These are phyloP conservation scores for Gambusia yucatana DNA, from an alignment of 2,797 vertebrate species.

Conservation along the genomic window DNA sequence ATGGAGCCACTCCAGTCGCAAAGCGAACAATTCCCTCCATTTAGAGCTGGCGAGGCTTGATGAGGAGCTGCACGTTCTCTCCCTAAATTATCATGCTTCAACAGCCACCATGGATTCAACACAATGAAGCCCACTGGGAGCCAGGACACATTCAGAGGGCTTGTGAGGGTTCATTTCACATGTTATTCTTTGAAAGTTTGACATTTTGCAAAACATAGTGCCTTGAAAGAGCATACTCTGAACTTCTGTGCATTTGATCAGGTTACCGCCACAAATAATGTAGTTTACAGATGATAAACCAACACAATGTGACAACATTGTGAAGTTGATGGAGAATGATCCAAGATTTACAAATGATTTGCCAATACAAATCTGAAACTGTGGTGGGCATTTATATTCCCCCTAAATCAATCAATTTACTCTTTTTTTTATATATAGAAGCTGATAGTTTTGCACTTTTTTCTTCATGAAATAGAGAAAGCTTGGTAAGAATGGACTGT, in stretches of 20 bases:
- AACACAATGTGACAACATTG: neutral
- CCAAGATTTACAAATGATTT: neutral
- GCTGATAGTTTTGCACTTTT: neutral
- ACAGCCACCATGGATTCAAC: conserved; percentile 47
- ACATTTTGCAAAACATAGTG: neutral
- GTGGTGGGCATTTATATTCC: neutral
- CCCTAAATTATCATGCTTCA: conserved; percentile 66
- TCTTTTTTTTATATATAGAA: neutral
- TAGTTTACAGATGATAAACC: neutral
- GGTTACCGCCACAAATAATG: neutral
- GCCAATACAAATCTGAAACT: neutral
- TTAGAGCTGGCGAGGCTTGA: conserved; percentile 55
- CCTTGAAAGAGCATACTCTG: neutral
- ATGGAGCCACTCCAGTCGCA: conserved; percentile 38
- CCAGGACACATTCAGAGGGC: conserved; percentile 38
- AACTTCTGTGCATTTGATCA: neutral
- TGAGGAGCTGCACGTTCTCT: conserved; percentile 70
- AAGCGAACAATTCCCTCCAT: conserved; percentile 62
- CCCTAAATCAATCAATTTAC: too few species aligned
- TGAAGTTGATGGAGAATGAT: neutral
- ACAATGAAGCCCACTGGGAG: conserved; percentile 50
- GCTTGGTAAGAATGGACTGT: neutral
- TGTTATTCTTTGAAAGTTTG: conserved; percentile 11
- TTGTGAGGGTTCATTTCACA: conserved; percentile 18
- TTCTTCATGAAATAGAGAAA: neutral